Percentiles rank a stretch among this genome's conserved stretches.
Evolutionary conservation across 35 echinoderm and acorn worm genomes (phyloP).

Genomic region (Ptychodera flava): DNA sequence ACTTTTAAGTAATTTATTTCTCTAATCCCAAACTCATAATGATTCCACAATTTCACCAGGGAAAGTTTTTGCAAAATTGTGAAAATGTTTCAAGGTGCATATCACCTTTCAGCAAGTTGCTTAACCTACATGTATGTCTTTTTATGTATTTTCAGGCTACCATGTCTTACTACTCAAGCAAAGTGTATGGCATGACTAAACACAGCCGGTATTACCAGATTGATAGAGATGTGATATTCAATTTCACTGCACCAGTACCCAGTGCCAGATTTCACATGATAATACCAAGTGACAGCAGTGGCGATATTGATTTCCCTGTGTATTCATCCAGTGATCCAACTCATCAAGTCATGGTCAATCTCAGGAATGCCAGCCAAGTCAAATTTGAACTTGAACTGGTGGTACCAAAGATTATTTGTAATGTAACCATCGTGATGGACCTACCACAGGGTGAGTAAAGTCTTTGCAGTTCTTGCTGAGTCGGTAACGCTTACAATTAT

Average conservation of each 20-base stretch:
- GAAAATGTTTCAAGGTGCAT: too few species aligned
- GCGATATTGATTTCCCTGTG: constrained; percentile 52
- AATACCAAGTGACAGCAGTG: constrained; percentile 13
- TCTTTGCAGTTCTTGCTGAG: too few species aligned
- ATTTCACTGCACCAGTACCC: constrained; percentile 46
- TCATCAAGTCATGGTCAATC: constrained; percentile 48
- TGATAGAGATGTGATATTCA: constrained; percentile 27
- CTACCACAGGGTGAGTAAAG: constrained; percentile 49
- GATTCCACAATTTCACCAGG: too few species aligned
- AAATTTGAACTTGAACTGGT: constrained; percentile 43
- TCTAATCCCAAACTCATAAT: too few species aligned
- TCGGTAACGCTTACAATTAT: too few species aligned
- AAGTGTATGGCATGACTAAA: constrained; percentile 34
- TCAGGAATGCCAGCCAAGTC: constrained; percentile 18
- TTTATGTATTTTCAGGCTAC: constrained; percentile 28
- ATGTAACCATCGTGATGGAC: constrained; percentile 35
- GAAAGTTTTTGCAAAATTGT: too few species aligned
- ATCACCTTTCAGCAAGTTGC: too few species aligned
- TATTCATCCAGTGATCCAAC: constrained; percentile 36
- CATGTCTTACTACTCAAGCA: constrained; percentile 60
- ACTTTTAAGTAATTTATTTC: too few species aligned
- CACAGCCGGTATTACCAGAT: constrained; percentile 45
- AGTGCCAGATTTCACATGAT: constrained; percentile 57
- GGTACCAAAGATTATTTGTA: constrained; percentile 40
- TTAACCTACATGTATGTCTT: too few species aligned